phyloP scores from a whole-genome alignment of 2,888 invertebrate species.

The Suillia variegata region DNA sequence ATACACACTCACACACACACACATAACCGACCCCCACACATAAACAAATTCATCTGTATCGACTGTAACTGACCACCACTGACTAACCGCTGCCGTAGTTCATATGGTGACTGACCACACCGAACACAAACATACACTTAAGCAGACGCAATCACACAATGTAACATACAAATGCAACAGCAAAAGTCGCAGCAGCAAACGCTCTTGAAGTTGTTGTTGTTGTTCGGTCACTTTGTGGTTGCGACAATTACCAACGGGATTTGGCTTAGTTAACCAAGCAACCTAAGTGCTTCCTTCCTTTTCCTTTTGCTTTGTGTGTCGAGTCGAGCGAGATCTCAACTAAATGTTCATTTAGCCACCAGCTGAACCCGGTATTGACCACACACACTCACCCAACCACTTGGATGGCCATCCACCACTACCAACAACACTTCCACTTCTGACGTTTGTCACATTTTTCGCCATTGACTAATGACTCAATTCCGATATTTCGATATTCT shows the following conservation, averaged over 20 bases:
- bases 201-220: background rate
- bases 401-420: background rate
- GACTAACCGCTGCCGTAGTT: background rate
- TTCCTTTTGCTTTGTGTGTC: too few species aligned
- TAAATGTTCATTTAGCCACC: background rate
- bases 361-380: background rate
- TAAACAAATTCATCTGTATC: background rate
- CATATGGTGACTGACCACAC: background rate
- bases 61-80: background rate
- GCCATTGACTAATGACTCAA: background rate
- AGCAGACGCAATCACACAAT: background rate
- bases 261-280: conserved; percentile 9
- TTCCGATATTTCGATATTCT: background rate
- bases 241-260: conserved; percentile 28
- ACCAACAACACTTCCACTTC: background rate
- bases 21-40: too few species aligned
- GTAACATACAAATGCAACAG: background rate
- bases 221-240: conserved; percentile 25
- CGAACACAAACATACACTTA: background rate
- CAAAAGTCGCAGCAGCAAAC: background rate
- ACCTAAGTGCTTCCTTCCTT: too few species aligned
- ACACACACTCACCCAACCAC: too few species aligned
- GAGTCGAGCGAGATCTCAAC: background rate
- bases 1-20: background rate
- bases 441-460: background rate